These are phyloP conservation scores for Halichoerus grypus DNA, from an alignment of 2,113 vertebrate genomes.

Conservation along the genomic window DNA sequence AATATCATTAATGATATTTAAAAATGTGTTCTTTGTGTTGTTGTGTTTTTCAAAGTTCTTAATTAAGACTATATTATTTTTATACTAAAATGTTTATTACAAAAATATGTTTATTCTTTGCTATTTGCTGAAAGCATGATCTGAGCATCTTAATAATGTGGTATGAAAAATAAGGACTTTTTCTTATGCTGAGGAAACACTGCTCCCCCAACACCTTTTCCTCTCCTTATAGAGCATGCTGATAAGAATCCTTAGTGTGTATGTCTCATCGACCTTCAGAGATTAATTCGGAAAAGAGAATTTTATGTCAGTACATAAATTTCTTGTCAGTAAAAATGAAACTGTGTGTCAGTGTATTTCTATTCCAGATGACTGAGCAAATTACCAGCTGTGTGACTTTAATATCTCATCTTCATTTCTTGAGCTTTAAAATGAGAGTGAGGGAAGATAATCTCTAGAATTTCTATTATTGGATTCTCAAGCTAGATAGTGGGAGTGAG, in stretches of 20 bases:
- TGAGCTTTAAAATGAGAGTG: constrained; percentile 20
- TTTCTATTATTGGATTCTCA: constrained; percentile 27
- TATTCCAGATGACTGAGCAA: constrained; percentile 59
- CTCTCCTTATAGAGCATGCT: not conserved
- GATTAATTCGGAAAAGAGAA: constrained; percentile 55
- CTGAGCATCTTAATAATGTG: not conserved
- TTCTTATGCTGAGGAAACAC: not conserved
- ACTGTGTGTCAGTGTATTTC: not conserved
- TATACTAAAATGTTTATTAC: not conserved
- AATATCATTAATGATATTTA: not conserved
- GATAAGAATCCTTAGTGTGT: not conserved
- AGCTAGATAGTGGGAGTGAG: not conserved
- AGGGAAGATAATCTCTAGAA: not conserved
- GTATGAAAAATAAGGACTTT: not conserved
- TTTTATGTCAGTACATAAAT: constrained; percentile 55
- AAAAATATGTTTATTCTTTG: not conserved
- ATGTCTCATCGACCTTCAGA: constrained; percentile 42
- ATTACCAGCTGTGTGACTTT: constrained; percentile 33
- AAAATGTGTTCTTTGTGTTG: not conserved
- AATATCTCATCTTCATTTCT: constrained; percentile 43
- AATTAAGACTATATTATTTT: constrained; percentile 15
- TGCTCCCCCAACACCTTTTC: not conserved
- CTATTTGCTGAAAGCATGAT: not conserved
- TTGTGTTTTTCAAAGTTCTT: not conserved
- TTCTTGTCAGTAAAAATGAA: constrained; percentile 60